A percentile compares a stretch with the other conserved stretches of the same genome.
These are phyloP conservation scores for Callosobruchus maculatus DNA, from an alignment of 2,888 invertebrate genomes.

Conservation along the genomic window DNA sequence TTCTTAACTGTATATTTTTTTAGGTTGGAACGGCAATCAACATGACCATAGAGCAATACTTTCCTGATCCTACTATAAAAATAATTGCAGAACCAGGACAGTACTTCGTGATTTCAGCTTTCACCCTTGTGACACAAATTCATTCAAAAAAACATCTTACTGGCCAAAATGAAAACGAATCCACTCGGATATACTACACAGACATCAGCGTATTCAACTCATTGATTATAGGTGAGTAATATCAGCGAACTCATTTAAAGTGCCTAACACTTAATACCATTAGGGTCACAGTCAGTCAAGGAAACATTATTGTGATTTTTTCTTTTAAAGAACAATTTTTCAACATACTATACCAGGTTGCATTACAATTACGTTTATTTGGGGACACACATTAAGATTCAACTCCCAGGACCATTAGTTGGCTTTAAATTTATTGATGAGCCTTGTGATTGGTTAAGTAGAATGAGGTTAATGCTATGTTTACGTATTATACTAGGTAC, in stretches of 20 bases:
- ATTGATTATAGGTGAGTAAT: slow-evolving; percentile 60
- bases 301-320: too few species aligned
- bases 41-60: slow-evolving; percentile 10
- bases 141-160: slow-evolving; percentile 10
- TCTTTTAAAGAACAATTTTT: too few species aligned
- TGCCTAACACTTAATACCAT: too few species aligned
- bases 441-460: too few species aligned
- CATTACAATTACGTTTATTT: too few species aligned
- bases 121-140: slow-evolving; percentile 12
- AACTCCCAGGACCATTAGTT: too few species aligned
- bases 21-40: slow-evolving; percentile 14
- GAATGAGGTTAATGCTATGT: too few species aligned
- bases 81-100: slow-evolving; percentile 19
- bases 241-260: neutral
- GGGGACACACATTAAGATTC: too few species aligned
- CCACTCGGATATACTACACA: slow-evolving; percentile 80
- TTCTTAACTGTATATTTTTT: slow-evolving; percentile 7
- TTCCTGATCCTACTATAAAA: slow-evolving; percentile 9
- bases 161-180: neutral
- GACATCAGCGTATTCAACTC: slow-evolving; percentile 98
- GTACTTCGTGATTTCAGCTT: slow-evolving; percentile 18
- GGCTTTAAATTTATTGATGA: too few species aligned
- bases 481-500: too few species aligned
- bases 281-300: too few species aligned
- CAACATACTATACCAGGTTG: too few species aligned